Evolutionary conservation across 2,888 invertebrate species (phyloP), one percentile per base, ranked within the genome.

Genomic region (Pseudococcus jackbeardsleyi): DNA sequence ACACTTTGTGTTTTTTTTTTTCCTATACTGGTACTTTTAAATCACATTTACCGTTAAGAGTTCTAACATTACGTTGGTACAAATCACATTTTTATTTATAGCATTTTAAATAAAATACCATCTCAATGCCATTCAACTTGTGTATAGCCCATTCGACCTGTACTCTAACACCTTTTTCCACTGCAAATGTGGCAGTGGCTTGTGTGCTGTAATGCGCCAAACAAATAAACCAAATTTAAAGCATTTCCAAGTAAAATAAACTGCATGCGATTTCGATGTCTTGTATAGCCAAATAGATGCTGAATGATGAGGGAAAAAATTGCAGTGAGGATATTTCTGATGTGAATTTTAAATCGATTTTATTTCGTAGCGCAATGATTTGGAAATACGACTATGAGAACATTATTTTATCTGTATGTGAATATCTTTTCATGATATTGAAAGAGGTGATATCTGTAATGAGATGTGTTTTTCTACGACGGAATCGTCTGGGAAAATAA

Each of bases 1-100:
- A 42, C 79, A 79, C 79, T 79, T 79, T 42, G 79, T 42, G n/a
- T n/a, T n/a, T 33, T 33, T 33, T 42, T 42, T 72, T 42, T 79
- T 79, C 54, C 15, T 79, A 79, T n/a, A 26, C 68, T 42, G n/a
- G 8, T 79, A 79, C 79, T 39, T 79, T 79, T 79, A 79, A 79
- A 79, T 79, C 79, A 79, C 79, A 79, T 19, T 79, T 79, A 79
- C 79, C 79, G 42, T 79, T 79, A 42, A 79, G 79, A 79, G 79
- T n/a, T 79, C n/a, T 22, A 79, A 42, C 79, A 79, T 79, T 79
- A 79, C 46, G 72, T 72, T 79, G 7, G 79, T 79, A 79, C 79
- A 79, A 79, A 79, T 79, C 79, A 79, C 79, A 79, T 79, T 79
- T 42, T 46, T 79, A 79, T 79, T 79, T 79, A 79, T 42, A 42